Evolutionary conservation across 2,888 invertebrate genomes (phyloP).

Genomic region (Chymomyza caudatula): DNA sequence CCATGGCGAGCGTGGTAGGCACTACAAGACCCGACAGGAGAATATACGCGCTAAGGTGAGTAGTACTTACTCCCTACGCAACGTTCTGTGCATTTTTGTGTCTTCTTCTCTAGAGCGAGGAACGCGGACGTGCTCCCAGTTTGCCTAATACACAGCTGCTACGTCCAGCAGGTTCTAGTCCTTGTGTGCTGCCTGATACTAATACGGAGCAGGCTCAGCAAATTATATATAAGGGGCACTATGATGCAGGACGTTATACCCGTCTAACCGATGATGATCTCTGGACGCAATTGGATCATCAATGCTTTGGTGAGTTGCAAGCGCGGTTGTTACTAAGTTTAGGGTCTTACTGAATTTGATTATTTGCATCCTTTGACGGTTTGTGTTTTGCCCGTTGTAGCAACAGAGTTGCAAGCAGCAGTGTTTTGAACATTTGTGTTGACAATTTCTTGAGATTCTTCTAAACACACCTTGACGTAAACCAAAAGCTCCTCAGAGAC

Average conservation of each 20-base stretch:
- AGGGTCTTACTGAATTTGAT: no score
- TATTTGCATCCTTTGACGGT: no score
- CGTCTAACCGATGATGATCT: constrained; percentile 87
- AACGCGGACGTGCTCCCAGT: constrained; percentile 84
- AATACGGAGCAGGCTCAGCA: constrained; percentile 75
- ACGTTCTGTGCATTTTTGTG: not conserved
- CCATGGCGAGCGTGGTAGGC: constrained; percentile 80
- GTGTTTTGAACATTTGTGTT: no score
- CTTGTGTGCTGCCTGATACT: constrained; percentile 81
- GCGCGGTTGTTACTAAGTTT: no score
- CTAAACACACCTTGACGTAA: no score
- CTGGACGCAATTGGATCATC: constrained; percentile 81
- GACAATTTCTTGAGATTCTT: no score
- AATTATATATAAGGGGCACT: constrained; percentile 87
- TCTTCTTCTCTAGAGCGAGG: constrained; percentile 80
- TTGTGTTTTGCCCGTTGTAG: no score
- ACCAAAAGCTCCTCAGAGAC: no score
- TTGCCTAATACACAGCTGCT: constrained; percentile 87
- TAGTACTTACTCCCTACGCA: no score
- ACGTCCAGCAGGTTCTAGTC: constrained; percentile 83
- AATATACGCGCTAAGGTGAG: constrained; percentile 86
- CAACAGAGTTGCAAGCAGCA: no score
- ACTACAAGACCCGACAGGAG: constrained; percentile 84
- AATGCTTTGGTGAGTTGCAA: constrained; percentile 70
- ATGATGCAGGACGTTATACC: constrained; percentile 85